A percentile compares a stretch with the other conserved stretches of the same genome.
These are phyloP conservation scores for Pseudopleuronectes americanus DNA, from an alignment of 2,797 vertebrate genomes.

Conservation along the genomic window DNA sequence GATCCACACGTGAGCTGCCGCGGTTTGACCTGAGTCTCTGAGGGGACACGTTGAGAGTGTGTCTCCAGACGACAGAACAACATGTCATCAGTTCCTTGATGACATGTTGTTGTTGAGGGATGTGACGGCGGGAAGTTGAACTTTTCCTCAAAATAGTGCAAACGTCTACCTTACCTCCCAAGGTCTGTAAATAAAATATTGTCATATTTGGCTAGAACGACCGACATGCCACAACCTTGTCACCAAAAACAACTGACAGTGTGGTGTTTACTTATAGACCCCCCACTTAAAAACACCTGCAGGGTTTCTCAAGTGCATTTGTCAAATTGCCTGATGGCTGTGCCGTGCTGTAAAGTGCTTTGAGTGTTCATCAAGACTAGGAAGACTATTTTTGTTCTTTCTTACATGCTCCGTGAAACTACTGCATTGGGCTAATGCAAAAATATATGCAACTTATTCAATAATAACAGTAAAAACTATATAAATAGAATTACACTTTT, in stretches of 20 bases:
- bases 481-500: too few relatives aligned
- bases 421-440: too few relatives aligned
- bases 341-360: too few relatives aligned
- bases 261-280: conserved; percentile 4
- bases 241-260: conserved; percentile 10
- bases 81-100: conserved; percentile 71
- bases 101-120: conserved; percentile 59
- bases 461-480: too few relatives aligned
- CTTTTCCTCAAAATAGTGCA: conserved; percentile 64
- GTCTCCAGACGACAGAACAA: conserved; percentile 66
- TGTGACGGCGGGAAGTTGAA: conserved; percentile 65
- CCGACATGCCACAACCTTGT: neutral
- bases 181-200: conserved; percentile 46
- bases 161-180: conserved; percentile 49
- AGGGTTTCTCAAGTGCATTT: neutral
- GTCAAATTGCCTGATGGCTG: neutral
- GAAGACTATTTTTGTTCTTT: too few relatives aligned
- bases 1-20: conserved; percentile 66
- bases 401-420: too few relatives aligned
- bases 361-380: too few relatives aligned
- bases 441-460: too few relatives aligned
- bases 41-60: conserved; percentile 61
- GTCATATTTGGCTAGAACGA: conserved; percentile 36
- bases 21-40: conserved; percentile 71
- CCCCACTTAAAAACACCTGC: neutral